Conservation (phyloP, 2,797 vertebrate genomes). For the Scolopax rusticola region DNA sequence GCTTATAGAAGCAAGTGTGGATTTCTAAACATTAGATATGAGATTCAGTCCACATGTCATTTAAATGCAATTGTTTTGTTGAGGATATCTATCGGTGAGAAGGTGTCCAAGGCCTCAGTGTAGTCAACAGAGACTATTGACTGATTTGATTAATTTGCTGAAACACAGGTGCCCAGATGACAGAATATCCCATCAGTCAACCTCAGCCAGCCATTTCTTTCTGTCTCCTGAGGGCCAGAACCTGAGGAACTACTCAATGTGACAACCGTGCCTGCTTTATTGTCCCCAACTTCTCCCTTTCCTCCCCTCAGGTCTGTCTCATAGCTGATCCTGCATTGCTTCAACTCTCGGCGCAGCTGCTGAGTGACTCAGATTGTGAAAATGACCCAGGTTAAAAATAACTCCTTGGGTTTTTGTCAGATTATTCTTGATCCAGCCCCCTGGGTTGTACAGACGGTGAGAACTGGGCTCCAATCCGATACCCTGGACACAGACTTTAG, state of each 20-base stretch:
- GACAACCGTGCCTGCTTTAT: background rate
- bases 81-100: background rate
- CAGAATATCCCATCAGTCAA: background rate
- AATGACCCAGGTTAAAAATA: background rate
- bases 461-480: background rate
- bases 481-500: accelerated
- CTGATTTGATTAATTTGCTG: background rate
- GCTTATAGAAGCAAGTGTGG: background rate
- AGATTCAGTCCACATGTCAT: background rate
- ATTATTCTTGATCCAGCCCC: background rate
- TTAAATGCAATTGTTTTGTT: background rate
- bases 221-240: background rate
- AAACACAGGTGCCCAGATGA: background rate
- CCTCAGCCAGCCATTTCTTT: background rate
- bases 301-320: background rate
- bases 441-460: background rate
- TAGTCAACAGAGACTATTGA: background rate
- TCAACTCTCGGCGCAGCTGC: background rate
- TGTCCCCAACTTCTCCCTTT: background rate
- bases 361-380: background rate
- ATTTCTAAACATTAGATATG: background rate
- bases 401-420: accelerated
- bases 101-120: background rate
- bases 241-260: background rate
- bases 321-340: background rate